Percentiles rank a stretch among this genome's conserved stretches.
These are phyloP conservation scores for Tetragonisca angustula DNA, from an alignment of 2,888 invertebrate genomes.

Conservation along the genomic window DNA sequence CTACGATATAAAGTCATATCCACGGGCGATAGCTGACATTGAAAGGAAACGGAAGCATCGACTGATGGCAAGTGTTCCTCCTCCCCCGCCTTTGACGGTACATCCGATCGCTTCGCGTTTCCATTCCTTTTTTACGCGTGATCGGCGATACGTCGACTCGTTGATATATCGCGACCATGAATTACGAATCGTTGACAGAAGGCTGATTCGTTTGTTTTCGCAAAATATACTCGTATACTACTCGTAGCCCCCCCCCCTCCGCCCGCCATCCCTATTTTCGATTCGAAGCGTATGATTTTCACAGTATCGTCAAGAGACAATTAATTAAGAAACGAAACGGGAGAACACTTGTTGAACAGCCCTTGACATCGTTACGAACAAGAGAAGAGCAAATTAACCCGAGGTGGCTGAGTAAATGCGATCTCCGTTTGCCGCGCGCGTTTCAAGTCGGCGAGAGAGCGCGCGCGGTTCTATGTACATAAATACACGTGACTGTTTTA, in stretches of 20 bases:
- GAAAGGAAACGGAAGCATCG: slow-evolving; percentile 17
- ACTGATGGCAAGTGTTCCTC: neutral
- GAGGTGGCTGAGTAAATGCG: neutral
- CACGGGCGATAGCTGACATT: slow-evolving; percentile 67
- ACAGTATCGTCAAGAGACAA: slow-evolving; percentile 7
- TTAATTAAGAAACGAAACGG: neutral
- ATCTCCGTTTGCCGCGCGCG: slow-evolving; percentile 3
- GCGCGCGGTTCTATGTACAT: slow-evolving; percentile 41
- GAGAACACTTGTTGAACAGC: neutral
- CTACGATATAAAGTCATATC: slow-evolving; percentile 78
- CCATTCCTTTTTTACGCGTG: neutral
- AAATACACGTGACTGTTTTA: slow-evolving; percentile 29
- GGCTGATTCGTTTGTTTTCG: neutral
- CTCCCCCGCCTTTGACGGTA: neutral
- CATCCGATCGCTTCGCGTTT: neutral
- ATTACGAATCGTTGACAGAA: neutral
- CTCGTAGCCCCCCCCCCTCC: no score
- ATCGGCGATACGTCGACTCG: neutral
- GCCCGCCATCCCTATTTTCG: neutral
- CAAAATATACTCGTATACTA: neutral
- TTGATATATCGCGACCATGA: no score
- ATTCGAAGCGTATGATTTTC: no score
- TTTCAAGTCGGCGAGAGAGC: slow-evolving; percentile 10
- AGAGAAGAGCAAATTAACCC: neutral
- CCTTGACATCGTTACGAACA: neutral